Base-by-base conservation (phyloP, 2,888 invertebrate genomes). In the Dasypolia templi region DNA sequence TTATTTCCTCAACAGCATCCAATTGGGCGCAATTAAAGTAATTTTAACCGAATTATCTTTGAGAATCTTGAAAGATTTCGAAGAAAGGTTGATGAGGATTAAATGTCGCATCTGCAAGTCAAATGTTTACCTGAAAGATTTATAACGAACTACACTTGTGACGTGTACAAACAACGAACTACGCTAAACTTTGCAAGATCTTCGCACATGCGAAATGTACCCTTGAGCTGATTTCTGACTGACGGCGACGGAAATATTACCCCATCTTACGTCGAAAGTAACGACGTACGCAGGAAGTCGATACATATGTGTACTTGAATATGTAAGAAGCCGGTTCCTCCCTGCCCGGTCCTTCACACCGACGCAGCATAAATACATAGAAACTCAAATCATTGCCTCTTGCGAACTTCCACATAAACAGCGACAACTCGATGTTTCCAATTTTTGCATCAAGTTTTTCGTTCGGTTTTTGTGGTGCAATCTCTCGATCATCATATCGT, bases 241-340 rank as follows among this genome's bases (percentile, higher is more conserved):
- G 61, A 65, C 65, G 61, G 62, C 65, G 39, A 67, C 62, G 44
- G 74, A 67, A 74, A 22, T 46, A 51, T 32, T 26, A 46, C 51
- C 51, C 62, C 17, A 62, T 46, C 66, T 32, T 56, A 58, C 66
- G 26, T 73, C 46, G 29, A 53, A 73, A 56, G 35, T 81, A 65
- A 56, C 19, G 62, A 73, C 59, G 59, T 71, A 46, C 61, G 58
- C 73, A 77, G 68, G 71, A 69, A 74, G 22, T n/a, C n/a, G 44
- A 58, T 46, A 46, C 32, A 62, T 67, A 68, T 32, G 32, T 70
- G 56, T 55, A 3, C 58, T 49, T 46, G 68, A 61, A 82, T 76
- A 74, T 80, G 58, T 77, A 69, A 71, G 71, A 79, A 77, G 39
- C 84, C 77, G 75, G 84, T 84, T 84, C 63, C 58, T 69, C 62